Conservation (phyloP, 1,140 invertebrate genomes). For the Lepidurus couesii region DNA sequence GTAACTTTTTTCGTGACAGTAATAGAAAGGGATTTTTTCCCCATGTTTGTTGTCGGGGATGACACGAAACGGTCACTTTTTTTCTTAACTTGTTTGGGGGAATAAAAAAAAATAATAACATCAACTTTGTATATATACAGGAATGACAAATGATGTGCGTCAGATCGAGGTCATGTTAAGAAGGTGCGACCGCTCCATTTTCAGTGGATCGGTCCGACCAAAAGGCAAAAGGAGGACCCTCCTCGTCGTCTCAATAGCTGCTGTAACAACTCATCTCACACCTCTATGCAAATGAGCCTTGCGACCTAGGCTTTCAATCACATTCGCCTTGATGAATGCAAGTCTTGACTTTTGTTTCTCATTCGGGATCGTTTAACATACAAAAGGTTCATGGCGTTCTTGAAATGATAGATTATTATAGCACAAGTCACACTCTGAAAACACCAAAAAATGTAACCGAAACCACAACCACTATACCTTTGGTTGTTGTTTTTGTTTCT, state of each 20-base stretch:
- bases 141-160: slow-evolving; percentile 1
- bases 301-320: not conserved
- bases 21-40: not conserved
- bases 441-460: no score
- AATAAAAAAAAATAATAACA: not conserved
- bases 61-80: not conserved
- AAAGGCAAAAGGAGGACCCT: not conserved
- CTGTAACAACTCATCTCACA: not conserved
- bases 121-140: not conserved
- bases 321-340: not conserved
- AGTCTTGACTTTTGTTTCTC: slow-evolving; percentile 10
- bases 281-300: not conserved
- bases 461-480: no score
- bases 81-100: not conserved
- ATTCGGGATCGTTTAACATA: not conserved
- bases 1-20: not conserved
- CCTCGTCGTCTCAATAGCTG: slow-evolving; percentile 7
- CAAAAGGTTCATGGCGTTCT: no score
- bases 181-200: slow-evolving; percentile 7
- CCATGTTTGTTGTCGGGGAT: not conserved
- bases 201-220: not conserved
- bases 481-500: no score
- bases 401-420: no score
- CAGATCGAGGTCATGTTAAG: slow-evolving; percentile 9
- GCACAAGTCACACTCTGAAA: no score